A percentile compares a stretch with the other conserved stretches of the same genome.
Conservation (phyloP, 2,113 vertebrate species). For the Nannobrachium achirus region DNA sequence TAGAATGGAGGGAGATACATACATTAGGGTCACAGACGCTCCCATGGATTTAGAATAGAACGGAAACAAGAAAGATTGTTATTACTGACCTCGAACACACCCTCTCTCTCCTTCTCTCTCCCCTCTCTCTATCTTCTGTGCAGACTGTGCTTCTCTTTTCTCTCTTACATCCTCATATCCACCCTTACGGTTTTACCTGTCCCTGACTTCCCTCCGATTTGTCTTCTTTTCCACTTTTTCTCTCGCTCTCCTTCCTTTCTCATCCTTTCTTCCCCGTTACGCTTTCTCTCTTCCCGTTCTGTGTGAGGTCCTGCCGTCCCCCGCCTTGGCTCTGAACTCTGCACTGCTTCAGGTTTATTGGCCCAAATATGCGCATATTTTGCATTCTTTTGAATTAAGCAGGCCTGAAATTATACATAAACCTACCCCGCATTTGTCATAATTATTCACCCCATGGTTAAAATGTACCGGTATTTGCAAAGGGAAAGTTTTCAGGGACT, state of each 20-base stretch:
- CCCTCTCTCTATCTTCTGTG: neutral
- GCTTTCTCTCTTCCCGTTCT: constrained; percentile 10
- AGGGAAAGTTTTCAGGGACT: constrained; percentile 23
- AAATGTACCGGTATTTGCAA: constrained; percentile 37
- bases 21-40: neutral
- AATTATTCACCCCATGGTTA: constrained; percentile 55
- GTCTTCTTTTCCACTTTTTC: neutral
- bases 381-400: constrained; percentile 46
- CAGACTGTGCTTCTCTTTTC: neutral
- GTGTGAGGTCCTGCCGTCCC: neutral
- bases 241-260: neutral
- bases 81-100: constrained; percentile 4
- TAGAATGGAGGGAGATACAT: neutral
- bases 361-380: constrained; percentile 68
- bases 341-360: constrained; percentile 35
- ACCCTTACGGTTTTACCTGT: too few relatives aligned
- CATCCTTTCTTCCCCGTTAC: neutral
- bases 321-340: constrained; percentile 32
- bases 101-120: neutral
- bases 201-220: too few relatives aligned
- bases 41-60: constrained; percentile 23
- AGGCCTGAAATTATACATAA: constrained; percentile 46
- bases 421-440: constrained; percentile 40
- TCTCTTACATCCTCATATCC: neutral
- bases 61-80: constrained; percentile 19